A percentile compares a stretch with the other conserved stretches of the same genome.
Conservation (phyloP, 1,140 invertebrate species). For the Asobara japonica region DNA sequence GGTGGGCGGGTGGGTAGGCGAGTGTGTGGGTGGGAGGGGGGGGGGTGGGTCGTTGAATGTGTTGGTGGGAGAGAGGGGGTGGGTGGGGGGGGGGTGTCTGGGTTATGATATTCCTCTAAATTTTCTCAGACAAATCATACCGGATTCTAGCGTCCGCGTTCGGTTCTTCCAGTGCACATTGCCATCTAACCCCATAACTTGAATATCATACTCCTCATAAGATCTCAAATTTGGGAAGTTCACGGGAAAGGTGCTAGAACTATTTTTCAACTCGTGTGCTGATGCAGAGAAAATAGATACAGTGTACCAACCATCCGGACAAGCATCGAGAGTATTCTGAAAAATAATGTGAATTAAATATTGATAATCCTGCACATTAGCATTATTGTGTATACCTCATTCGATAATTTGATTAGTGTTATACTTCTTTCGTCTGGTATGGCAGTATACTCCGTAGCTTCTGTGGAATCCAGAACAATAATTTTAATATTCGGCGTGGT, state of each 20-base stretch:
- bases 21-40: too few species aligned
- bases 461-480: slow-evolving; percentile 20
- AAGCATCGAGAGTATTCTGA: background rate
- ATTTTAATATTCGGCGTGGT: background rate
- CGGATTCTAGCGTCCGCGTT: background rate
- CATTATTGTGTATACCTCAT: background rate
- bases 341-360: background rate
- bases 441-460: background rate
- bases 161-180: background rate
- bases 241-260: background rate
- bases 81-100: too few species aligned
- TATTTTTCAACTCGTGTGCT: background rate
- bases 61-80: too few species aligned
- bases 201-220: background rate
- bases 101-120: too few species aligned
- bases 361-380: too few species aligned
- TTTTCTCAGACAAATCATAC: background rate
- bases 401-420: background rate
- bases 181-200: background rate
- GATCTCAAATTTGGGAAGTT: background rate
- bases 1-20: too few species aligned
- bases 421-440: slow-evolving; percentile 17
- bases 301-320: slow-evolving; percentile 26
- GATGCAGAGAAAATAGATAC: background rate
- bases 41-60: too few species aligned